Base-by-base conservation (phyloP, 2,797 vertebrate species). In the Leptatherina wallacei region DNA sequence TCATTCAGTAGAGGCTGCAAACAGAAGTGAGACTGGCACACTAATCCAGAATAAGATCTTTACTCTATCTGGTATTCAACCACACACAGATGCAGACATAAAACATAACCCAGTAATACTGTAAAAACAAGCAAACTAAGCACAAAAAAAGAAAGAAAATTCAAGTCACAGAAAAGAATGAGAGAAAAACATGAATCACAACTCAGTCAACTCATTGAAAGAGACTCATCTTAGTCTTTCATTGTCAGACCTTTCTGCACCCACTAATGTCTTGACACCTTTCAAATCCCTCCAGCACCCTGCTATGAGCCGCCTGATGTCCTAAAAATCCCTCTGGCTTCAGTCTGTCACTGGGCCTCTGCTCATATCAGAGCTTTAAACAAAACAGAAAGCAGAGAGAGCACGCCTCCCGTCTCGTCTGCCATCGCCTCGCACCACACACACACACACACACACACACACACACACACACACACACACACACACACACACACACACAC, bases 31-130 rank as follows among this genome's bases (percentile, higher is more conserved):
- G 44, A 10, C 61, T 65, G 65, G 74, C 49, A 67, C 73, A 58
- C 38, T 83, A 82, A 90, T 86, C 80, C 81, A 78, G 62, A 82
- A 24, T 78, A 85, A 88, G n/a, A 74, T 11, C 54, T 75, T 72
- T 78, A 80, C 24, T 61, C 59, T 68, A 61, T 49, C 65, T 47
- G 61, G 29, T 66, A 9, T 66, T 69, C 22, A 59, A 27, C 18
- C 35, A 49, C 74, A 57, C 51, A 69, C n/a, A 52, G 2, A 12
- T 1, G 20, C 16, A 3, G 44, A 20, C 6, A 18, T 55, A 62
- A 77, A 64, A 52, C 71, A 12, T 61, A 30, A 65, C 64, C 24
- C 30, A 29, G 56, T 57, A 61, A 52, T 14, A 51, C 35, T 0
- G 6, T 1, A 22, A 4, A 22, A 47, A 61, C 59, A 52, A 40